Evolutionary conservation across 2,888 invertebrate species (phyloP).

Genomic region (Tillus elongatus): DNA sequence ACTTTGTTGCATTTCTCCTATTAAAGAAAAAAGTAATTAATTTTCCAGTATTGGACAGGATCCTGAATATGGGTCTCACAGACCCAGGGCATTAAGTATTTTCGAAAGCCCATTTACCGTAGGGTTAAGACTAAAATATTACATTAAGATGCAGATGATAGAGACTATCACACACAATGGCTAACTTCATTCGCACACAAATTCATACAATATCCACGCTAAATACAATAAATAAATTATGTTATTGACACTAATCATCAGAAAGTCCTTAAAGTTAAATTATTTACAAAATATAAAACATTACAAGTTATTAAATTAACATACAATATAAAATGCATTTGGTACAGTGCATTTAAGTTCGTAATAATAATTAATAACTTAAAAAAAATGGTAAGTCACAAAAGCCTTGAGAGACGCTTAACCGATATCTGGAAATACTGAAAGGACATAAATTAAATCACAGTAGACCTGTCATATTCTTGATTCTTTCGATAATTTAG

Average conservation of each 20-base stretch:
- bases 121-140: too few relatives aligned
- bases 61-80: too few relatives aligned
- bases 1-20: too few relatives aligned
- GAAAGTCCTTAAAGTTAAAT: constrained; percentile 16
- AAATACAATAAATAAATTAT: constrained; percentile 17
- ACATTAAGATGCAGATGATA: too few relatives aligned
- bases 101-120: too few relatives aligned
- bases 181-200: too few relatives aligned
- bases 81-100: too few relatives aligned
- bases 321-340: constrained; percentile 33
- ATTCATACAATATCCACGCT: too few relatives aligned
- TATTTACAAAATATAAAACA: constrained; percentile 33
- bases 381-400: constrained; percentile 27
- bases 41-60: too few relatives aligned
- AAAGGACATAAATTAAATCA: constrained; percentile 31
- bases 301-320: constrained; percentile 30
- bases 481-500: background rate
- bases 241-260: constrained; percentile 20
- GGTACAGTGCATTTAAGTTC: constrained; percentile 23
- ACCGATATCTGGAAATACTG: constrained; percentile 21
- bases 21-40: too few relatives aligned
- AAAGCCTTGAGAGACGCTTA: constrained; percentile 22
- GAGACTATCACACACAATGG: too few relatives aligned
- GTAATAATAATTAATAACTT: constrained; percentile 8
- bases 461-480: constrained; percentile 31